Evolutionary conservation across 2,113 vertebrate genomes (phyloP), one percentile per base, ranked within the genome.

Genomic region (Pungitius pungitius): DNA sequence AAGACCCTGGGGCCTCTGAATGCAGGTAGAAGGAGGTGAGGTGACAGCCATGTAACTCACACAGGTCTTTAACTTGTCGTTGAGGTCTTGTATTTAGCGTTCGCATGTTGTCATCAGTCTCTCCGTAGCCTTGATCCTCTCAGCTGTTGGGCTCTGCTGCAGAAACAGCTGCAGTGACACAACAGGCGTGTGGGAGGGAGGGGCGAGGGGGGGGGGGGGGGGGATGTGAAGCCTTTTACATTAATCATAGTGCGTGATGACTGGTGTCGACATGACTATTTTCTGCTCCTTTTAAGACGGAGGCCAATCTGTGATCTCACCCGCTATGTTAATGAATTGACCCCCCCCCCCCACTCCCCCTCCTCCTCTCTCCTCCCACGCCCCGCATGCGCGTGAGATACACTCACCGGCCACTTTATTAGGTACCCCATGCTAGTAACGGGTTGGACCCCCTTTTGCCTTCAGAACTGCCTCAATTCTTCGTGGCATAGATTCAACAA

Each of bases 101-200:
- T n/a, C n/a, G 39, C 73, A 83, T 85, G 81, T 24, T 80, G 88
- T 89, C 86, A 86, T 76, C 79, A 0, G 0, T 57, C 47, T 20
- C 37, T 20, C 69, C 30, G 9, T 45, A 75, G 79, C 56, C 59
- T 57, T 68, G 71, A 79, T 84, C 78, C 66, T 39, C 18, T 83
- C 85, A 85, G 79, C 86, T 79, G 77, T 70, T 8, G 45, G 55
- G 62, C 49, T 77, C 24, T 17, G 35, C 72, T 56, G 56, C 35
- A 63, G 45, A 67, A 35, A 73, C 79, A 83, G 80, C 78, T 75
- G 81, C 57, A 55, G 33, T 70, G 69, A 85, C 80, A 78, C 74
- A 79, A 56, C 42, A 9, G 2, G 26, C 2, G 30, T 30, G 30
- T 30, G 33, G 5, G 33, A 1, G 33, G 45, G 43, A 7, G 14